These are phyloP conservation scores for Gavia stellata DNA, from an alignment of 2,113 vertebrate species.

Conservation along the genomic window DNA sequence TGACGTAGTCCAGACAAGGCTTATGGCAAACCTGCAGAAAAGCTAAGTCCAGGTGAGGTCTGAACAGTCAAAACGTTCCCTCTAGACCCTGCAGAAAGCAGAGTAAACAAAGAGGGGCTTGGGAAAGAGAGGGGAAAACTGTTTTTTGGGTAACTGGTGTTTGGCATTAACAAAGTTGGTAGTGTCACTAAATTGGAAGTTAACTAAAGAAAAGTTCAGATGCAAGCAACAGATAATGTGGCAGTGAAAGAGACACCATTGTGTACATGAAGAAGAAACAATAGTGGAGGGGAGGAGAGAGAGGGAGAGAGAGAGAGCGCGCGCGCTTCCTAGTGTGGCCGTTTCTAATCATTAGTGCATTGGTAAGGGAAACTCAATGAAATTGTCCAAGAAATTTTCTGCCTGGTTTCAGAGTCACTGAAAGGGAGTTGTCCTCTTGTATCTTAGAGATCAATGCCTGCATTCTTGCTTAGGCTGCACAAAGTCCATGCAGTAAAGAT, in stretches of 20 bases:
- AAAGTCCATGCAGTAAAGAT: not conserved
- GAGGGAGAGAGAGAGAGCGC: not conserved
- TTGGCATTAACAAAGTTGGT: not conserved
- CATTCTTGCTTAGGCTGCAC: not conserved
- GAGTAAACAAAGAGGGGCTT: not conserved
- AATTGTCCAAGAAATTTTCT: not conserved
- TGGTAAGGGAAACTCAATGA: not conserved
- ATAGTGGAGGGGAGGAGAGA: not conserved
- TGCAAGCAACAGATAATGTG: not conserved
- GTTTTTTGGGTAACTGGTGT: not conserved
- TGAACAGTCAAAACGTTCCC: not conserved
- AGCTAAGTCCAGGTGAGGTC: not conserved
- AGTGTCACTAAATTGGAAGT: not conserved
- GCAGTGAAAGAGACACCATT: not conserved
- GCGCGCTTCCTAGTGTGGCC: accelerated
- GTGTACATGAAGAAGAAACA: not conserved
- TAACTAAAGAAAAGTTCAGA: not conserved
- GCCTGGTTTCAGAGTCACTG: not conserved
- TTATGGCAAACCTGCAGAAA: not conserved
- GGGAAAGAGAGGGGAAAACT: not conserved
- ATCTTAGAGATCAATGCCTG: not conserved
- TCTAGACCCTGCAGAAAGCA: not conserved
- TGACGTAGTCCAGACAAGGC: accelerated
- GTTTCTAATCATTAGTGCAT: not conserved
- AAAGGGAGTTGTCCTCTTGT: not conserved